Conservation (phyloP, 2,888 invertebrate species). For the Spodoptera picta region DNA sequence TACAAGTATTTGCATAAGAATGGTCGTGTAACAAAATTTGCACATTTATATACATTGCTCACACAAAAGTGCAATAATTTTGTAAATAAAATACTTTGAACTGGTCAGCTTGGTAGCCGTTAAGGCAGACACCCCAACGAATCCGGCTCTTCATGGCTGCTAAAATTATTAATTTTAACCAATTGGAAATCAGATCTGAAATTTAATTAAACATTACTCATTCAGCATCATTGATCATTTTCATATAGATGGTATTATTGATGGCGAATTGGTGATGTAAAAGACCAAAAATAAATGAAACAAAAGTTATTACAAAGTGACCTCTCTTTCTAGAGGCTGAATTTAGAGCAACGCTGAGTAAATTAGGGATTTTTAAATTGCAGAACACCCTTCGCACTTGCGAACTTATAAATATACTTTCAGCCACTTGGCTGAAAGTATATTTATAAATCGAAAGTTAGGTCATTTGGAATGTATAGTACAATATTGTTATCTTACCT, state of each 20-base stretch:
- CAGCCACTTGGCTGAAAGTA: no score
- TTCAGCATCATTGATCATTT: background rate
- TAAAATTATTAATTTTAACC: constrained; percentile 29
- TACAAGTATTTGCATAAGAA: constrained; percentile 9
- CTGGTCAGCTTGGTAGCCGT: constrained; percentile 51
- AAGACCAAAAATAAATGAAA: background rate
- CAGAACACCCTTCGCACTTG: no score
- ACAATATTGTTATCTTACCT: constrained; percentile 64
- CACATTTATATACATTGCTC: constrained; percentile 30
- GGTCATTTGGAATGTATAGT: no score
- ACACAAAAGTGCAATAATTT: constrained; percentile 43
- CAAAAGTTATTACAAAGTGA: background rate
- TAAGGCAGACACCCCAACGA: constrained; percentile 51
- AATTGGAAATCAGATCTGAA: constrained; percentile 58
- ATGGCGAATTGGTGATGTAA: no score
- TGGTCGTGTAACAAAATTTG: constrained; percentile 10
- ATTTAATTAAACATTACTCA: constrained; percentile 32
- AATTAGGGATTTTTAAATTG: no score
- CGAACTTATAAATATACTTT: no score
- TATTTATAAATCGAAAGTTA: no score
- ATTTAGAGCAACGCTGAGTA: no score
- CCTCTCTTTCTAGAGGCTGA: no score
- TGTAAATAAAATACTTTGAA: constrained; percentile 42
- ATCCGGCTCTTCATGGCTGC: constrained; percentile 63
- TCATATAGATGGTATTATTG: no score